Evolutionary conservation across 2,113 vertebrate species (phyloP), one percentile per base, ranked within the genome.

Genomic region (Puntigrus tetrazona): DNA sequence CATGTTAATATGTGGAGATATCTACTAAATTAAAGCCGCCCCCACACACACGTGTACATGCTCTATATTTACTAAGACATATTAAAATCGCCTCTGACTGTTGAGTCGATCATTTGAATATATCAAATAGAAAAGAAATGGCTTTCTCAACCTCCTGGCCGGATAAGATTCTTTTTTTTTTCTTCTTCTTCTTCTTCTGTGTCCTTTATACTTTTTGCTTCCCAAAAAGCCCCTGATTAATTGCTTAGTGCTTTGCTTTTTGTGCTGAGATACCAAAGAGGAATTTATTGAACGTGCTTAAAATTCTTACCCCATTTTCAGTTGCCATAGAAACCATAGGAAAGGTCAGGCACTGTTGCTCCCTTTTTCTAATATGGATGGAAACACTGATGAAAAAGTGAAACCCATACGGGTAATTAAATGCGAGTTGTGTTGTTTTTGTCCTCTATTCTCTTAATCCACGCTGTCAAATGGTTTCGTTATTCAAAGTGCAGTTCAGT

Each of bases 311-410:
- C 79, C 76, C 88, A 88, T 88, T 59, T 92, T 89, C 89, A 84
- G 88, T 93, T 93, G 93, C 89, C 90, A 92, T 92, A 92, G 93
- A 93, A 93, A 92, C 89, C 84, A 88, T 83, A 85, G 81, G 87
- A 88, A 88, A 90, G 84, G 85, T 82, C 90, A 89, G 87, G 38
- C 82, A 91, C 82, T 88, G 76, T 88, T 88, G 89, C 82, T 85
- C 70, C 85, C 76, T 89, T 94, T 84, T 88, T 83, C 63, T 88
- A 57, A 74, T 69, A 61, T 52, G 74, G 69, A 86, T 82, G 31
- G 84, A 85, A 83, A 55, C 76, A 87, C 69, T 88, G 87, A 78
- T 85, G 79, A 89, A 90, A 86, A 88, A 86, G 74, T 84, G 34
- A 90, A 72, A 22, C 67, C 80, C 74, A 57, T 73, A 61, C 8